Evolutionary conservation across 2,888 invertebrate species (phyloP).

Genomic region (Eupithecia insigniata): DNA sequence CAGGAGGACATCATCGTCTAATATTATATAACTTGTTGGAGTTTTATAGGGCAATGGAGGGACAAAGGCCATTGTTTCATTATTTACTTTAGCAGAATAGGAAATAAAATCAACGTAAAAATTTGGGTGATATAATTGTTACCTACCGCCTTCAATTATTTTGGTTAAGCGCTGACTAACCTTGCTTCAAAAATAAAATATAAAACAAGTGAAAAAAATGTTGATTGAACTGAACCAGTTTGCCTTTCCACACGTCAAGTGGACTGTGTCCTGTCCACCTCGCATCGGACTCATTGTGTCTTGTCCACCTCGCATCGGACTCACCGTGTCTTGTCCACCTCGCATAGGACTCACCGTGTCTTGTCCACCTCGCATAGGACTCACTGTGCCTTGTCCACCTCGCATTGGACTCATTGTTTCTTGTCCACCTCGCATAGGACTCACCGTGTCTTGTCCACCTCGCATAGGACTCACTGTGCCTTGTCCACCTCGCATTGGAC

Average conservation of each 20-base stretch:
- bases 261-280: neutral
- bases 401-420: too few relatives aligned
- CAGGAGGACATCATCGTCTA: neutral
- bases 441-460: too few relatives aligned
- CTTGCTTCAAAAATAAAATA: slow-evolving; percentile 10
- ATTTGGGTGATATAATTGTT: neutral
- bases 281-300: neutral
- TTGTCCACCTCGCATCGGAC: neutral
- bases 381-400: too few relatives aligned
- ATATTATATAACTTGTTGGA: neutral
- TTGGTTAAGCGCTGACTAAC: slow-evolving; percentile 14
- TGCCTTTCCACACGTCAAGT: slow-evolving; percentile 1
- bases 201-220: neutral
- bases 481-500: too few relatives aligned
- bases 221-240: slow-evolving; percentile 17
- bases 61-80: neutral
- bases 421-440: neutral
- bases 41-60: neutral
- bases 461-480: too few relatives aligned
- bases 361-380: neutral
- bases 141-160: slow-evolving; percentile 7
- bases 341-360: too few relatives aligned
- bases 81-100: neutral
- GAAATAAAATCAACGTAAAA: too few relatives aligned
- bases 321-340: too few relatives aligned